Evolutionary conservation across 92 coral and sea anemone genomes (phyloP), one percentile per base, ranked within the genome.

Genomic region (Heliopora coerulea): DNA sequence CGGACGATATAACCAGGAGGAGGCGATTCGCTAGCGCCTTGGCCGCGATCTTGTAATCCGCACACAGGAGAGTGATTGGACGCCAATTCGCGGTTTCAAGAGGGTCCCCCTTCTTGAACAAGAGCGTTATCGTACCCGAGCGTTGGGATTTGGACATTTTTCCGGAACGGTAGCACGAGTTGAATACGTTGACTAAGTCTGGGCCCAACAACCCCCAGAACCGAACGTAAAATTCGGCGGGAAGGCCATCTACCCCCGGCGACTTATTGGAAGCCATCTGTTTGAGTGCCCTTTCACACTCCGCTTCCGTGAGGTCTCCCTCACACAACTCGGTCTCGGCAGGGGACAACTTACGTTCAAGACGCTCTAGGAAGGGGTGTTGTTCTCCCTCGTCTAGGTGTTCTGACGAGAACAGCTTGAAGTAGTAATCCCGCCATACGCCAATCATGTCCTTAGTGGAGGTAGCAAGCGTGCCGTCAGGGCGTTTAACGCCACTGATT

Each of bases 21-120:
- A 82, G 82, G 15, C 82, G 75, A 28, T 59, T 52, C 14, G 86
- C 76, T n/a, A 82, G 21, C 8, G 70, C 62, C 4, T 60, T 52
- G 20, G 86, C 42, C 12, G 62, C 67, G 10, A 75, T 75, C 31
- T 82, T 82, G 21, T 82, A 82, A 49, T 82, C 82, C 5, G 52
- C 81, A 34, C 60, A 39, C 0, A 82, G 62, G 1, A 82, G 70
- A 15, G 78, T 61, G 58, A 82, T 82, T 10, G 86, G 86, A 14
- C 86, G 66, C 86, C 86, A 82, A 26, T 82, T 82, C 17, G 62
- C 54, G 20, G 35, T 50, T 7, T 64, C 59, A 2, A 56, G 19
- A 19, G 34, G 58, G 35, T 63, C 76, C 0, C 60, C 68, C 29
- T 52, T 54, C 29, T 82, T 82, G 39, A 13, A 73, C 10, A 82